phyloP scores from a whole-genome alignment of 2,113 vertebrate genomes.

The Toxotes chatareus region DNA sequence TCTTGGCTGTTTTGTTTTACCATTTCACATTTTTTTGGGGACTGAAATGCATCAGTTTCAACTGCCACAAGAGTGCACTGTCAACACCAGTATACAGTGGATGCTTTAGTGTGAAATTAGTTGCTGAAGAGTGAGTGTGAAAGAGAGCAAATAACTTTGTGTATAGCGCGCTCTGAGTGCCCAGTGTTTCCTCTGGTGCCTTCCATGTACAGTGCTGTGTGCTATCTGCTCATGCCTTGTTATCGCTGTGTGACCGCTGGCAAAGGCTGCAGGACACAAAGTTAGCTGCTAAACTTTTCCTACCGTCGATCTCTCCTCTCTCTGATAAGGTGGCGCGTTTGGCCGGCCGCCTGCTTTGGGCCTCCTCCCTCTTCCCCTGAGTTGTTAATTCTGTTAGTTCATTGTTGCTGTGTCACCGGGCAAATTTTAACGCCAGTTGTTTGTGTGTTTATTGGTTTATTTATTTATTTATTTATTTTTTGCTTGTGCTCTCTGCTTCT shows the following conservation, averaged over 20 bases:
- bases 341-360: constrained; percentile 23
- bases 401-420: constrained; percentile 65
- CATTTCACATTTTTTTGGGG: not conserved
- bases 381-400: constrained; percentile 60
- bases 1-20: not conserved
- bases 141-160: constrained; percentile 13
- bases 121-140: not conserved
- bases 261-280: constrained; percentile 63
- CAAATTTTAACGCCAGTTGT: constrained; percentile 55
- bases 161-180: not conserved
- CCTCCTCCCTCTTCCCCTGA: constrained; percentile 32
- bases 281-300: constrained; percentile 55
- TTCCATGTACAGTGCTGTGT: constrained; percentile 24
- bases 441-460: constrained; percentile 62
- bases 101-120: not conserved
- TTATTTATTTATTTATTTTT: constrained; percentile 41
- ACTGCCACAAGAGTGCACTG: constrained; percentile 29
- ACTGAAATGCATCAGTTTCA: not conserved
- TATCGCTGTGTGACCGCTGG: constrained; percentile 69
- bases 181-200: constrained; percentile 29
- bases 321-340: constrained; percentile 71
- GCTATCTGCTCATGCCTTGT: constrained; percentile 52
- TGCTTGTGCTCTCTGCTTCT: constrained; percentile 36
- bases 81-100: not conserved
- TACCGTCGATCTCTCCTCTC: constrained; percentile 4